A percentile compares a stretch with the other conserved stretches of the same genome.
These are phyloP conservation scores for Xanthorhoe designata DNA, from an alignment of 2,888 invertebrate genomes.

Conservation along the genomic window DNA sequence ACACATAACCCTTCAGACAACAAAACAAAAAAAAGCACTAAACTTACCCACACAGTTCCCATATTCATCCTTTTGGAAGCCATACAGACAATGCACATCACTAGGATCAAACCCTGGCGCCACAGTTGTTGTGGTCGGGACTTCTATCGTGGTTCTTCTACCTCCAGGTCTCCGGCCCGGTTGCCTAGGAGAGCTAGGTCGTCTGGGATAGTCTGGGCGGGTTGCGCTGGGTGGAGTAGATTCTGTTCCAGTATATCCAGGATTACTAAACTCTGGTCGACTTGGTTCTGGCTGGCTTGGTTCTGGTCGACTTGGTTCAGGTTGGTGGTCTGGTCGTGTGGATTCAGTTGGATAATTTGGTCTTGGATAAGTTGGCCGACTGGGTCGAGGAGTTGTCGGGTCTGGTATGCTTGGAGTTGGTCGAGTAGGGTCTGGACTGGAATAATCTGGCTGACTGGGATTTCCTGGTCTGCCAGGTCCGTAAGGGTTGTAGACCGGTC, in stretches of 20 bases:
- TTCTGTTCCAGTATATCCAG: conserved; percentile 25
- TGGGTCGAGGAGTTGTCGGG: conserved; percentile 22
- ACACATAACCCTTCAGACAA: no score
- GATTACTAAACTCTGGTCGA: conserved; percentile 34
- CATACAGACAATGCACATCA: conserved; percentile 75
- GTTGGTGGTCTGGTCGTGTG: conserved; percentile 7
- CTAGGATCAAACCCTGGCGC: conserved; percentile 60
- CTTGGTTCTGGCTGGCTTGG: conserved; percentile 19
- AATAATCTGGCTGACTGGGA: background rate
- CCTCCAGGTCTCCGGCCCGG: conserved; percentile 36
- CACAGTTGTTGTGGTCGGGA: conserved; percentile 40
- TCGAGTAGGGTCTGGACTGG: background rate
- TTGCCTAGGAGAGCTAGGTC: conserved; percentile 41
- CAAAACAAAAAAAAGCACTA: no score
- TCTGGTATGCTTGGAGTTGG: conserved; percentile 16
- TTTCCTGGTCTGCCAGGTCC: background rate
- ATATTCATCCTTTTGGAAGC: conserved; percentile 79
- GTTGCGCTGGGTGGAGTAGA: conserved; percentile 37
- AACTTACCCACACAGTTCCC: conserved; percentile 30
- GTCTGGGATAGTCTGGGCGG: conserved; percentile 43
- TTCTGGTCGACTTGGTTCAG: conserved; percentile 20
- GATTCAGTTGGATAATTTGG: conserved; percentile 24
- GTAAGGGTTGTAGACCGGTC: conserved; percentile 24
- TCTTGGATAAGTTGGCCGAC: conserved; percentile 20
- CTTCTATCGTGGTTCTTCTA: conserved; percentile 37